Evolutionary conservation across 2,888 invertebrate species (phyloP), one percentile per base, ranked within the genome.

Genomic region (Oeneis ivallda): DNA sequence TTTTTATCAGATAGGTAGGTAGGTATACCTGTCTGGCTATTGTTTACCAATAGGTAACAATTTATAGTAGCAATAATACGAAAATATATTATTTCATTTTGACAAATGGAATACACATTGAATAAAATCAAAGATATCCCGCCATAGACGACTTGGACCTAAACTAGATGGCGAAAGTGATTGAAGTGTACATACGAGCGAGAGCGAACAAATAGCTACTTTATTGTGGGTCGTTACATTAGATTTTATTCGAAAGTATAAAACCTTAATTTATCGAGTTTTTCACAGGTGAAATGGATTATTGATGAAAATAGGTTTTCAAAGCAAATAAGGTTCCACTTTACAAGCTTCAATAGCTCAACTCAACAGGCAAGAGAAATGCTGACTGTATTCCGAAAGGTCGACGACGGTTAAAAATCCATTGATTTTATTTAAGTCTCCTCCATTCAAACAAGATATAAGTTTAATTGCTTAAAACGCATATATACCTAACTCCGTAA

Each of bases 91-190:
- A 53, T 53, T 37, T 53, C 39, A 39, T 39, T 17, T 17, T 19
- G n/a, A 6, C 8, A 39, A 54, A 54, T 13, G 13, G 11, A 41
- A 56, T 19, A 13, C 39, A 56, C 19, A 19, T 56, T 17, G 56
- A 56, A 56, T 41, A 56, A 56, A 56, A 56, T 53, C 34, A 37
- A 34, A 53, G 15, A 53, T 37, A 56, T 56, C 41, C 19, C 32
- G 45, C 26, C 15, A 10, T 15, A 10, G n/a, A 58, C 15, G 32
- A 15, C 15, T 54, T 49, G 58, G 41, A 17, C 62, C 54, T 62
- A 68, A 65, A 65, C 59, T 54, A 58, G 19, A 59, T 59, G 54
- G 49, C 62, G 49, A 65, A 68, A 64, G 45, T 43, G 54, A 49
- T 58, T 58, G 62, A 56, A 59, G 53, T 54, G 58, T 50, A 50